These are phyloP conservation scores for Puma concolor DNA, from an alignment of 2,113 vertebrate species.

Conservation along the genomic window DNA sequence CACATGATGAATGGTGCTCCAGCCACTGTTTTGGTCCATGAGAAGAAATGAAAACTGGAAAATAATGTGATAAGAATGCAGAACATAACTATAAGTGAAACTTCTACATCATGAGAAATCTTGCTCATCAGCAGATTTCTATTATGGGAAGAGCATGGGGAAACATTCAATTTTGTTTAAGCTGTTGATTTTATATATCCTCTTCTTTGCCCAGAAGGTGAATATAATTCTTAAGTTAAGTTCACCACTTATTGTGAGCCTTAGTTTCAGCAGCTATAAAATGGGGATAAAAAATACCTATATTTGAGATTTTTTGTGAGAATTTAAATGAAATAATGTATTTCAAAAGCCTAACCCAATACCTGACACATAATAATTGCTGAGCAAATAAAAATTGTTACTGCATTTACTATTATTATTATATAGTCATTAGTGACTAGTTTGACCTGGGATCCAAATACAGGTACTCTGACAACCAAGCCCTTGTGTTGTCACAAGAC, in stretches of 20 bases:
- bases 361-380: background rate
- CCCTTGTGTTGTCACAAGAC: background rate
- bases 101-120: background rate
- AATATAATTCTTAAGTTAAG: background rate
- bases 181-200: background rate
- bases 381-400: background rate
- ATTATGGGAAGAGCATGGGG: background rate
- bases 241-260: background rate
- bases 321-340: background rate
- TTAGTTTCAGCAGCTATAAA: background rate
- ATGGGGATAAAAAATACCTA: background rate
- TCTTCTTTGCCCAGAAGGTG: background rate
- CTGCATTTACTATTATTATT: background rate
- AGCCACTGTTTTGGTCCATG: background rate
- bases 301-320: background rate
- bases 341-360: background rate
- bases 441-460: background rate
- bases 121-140: background rate
- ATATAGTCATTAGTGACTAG: background rate
- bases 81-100: background rate
- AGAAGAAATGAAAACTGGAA: background rate
- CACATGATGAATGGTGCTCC: accelerated
- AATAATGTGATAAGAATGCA: background rate
- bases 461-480: background rate
- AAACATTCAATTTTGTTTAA: background rate